A percentile compares a stretch with the other conserved stretches of the same genome.
Conservation (phyloP, 2,888 invertebrate species). For the Lasioglossum morio region DNA sequence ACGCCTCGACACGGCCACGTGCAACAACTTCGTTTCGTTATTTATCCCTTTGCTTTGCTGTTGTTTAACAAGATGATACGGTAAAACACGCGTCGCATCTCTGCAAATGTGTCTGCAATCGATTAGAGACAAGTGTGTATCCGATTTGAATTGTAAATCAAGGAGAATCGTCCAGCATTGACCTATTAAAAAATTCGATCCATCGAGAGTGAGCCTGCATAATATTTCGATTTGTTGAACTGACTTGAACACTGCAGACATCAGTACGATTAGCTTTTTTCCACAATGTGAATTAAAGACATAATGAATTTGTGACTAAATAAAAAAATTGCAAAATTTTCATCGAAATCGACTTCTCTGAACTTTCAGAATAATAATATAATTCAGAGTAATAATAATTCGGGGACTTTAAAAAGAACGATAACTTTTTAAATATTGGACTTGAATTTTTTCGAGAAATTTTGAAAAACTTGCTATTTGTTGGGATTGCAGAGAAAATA, state of each 20-base stretch:
- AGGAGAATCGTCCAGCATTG: background rate
- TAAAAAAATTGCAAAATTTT: too few species aligned
- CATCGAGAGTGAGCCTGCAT: background rate
- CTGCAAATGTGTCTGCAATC: background rate
- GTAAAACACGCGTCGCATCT: background rate
- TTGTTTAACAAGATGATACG: background rate
- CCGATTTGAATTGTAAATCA: constrained; percentile 35
- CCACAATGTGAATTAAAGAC: background rate
- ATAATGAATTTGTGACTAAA: background rate
- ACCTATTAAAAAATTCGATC: constrained; percentile 7
- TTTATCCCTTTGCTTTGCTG: too few species aligned
- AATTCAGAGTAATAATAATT: too few species aligned
- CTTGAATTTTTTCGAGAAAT: too few species aligned
- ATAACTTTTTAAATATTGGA: too few species aligned
- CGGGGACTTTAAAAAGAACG: too few species aligned
- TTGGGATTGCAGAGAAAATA: too few species aligned
- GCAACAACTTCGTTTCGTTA: background rate
- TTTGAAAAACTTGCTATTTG: too few species aligned
- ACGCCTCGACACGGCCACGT: background rate
- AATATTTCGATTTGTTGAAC: background rate
- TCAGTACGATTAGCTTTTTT: background rate
- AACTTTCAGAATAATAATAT: too few species aligned
- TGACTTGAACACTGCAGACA: background rate
- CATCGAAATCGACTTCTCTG: too few species aligned
- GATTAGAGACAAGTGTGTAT: background rate